Percentiles rank a stretch among this genome's conserved stretches.
phyloP scores from a whole-genome alignment of 2,113 vertebrate genomes.

The Muntiacus reevesi region DNA sequence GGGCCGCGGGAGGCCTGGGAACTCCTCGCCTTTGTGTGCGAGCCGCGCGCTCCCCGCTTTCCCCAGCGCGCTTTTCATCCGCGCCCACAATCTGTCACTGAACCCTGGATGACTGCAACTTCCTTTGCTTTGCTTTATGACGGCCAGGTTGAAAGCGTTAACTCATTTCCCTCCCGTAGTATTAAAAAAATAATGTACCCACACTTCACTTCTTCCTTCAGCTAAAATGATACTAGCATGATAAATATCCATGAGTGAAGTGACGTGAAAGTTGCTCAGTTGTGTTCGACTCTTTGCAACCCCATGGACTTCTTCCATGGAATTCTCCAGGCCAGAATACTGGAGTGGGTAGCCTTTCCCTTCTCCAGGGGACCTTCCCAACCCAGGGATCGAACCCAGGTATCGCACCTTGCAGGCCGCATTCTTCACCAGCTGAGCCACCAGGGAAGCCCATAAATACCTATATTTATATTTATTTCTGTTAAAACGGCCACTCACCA shows the following conservation, averaged over 20 bases:
- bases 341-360: neutral
- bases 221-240: neutral
- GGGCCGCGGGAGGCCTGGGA: neutral
- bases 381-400: neutral
- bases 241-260: neutral
- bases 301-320: neutral
- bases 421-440: neutral
- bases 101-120: neutral
- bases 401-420: neutral
- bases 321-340: neutral
- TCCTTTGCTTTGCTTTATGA: neutral
- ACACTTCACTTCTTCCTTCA: neutral
- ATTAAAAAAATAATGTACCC: neutral
- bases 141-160: constrained; percentile 36
- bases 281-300: neutral
- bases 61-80: neutral
- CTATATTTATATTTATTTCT: neutral
- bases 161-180: neutral
- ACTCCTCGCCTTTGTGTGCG: constrained; percentile 32
- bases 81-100: neutral
- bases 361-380: neutral
- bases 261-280: neutral
- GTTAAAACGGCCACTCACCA: neutral
- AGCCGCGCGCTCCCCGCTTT: neutral
- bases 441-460: neutral